phyloP scores from a whole-genome alignment of 1,140 invertebrate genomes.

The Drosophila busckii region DNA sequence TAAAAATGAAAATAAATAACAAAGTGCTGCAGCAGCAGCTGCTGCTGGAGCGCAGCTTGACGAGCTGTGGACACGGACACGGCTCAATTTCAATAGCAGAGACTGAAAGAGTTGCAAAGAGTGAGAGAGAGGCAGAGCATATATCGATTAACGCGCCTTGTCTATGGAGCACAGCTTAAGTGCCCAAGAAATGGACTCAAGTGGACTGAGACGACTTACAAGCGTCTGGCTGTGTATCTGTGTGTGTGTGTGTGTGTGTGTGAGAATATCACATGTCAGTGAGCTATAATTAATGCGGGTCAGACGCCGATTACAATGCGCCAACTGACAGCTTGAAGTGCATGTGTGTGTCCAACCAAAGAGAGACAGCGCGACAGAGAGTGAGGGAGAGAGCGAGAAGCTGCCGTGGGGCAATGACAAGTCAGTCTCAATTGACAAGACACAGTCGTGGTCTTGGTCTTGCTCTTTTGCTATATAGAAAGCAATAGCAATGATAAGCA shows the following conservation, averaged over 20 bases:
- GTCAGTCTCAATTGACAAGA: constrained; percentile 41
- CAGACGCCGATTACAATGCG: constrained; percentile 74
- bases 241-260: background rate
- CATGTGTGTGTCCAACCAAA: constrained; percentile 41
- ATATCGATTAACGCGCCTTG: constrained; percentile 64
- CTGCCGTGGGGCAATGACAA: constrained; percentile 59
- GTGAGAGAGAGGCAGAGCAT: constrained; percentile 36
- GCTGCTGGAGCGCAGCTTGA: constrained; percentile 30
- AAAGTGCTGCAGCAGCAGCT: constrained; percentile 14
- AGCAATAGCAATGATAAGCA: constrained; percentile 69
- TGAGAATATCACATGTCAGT: constrained; percentile 75
- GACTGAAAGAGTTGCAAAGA: constrained; percentile 54
- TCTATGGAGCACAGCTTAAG: constrained; percentile 51
- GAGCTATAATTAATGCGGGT: constrained; percentile 75
- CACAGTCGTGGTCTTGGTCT: too few species aligned
- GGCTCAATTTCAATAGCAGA: constrained; percentile 58
- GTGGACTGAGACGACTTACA: constrained; percentile 19
- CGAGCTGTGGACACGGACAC: constrained; percentile 37
- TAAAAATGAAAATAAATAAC: constrained; percentile 39
- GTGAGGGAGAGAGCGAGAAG: constrained; percentile 32
- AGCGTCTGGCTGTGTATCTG: background rate
- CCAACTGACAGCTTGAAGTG: constrained; percentile 71
- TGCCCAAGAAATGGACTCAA: constrained; percentile 42
- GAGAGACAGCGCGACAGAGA: background rate
- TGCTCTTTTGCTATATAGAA: constrained; percentile 33